Evolutionary conservation across 1,140 invertebrate genomes (phyloP).

Genomic region (Pemphigus obesinymphae): DNA sequence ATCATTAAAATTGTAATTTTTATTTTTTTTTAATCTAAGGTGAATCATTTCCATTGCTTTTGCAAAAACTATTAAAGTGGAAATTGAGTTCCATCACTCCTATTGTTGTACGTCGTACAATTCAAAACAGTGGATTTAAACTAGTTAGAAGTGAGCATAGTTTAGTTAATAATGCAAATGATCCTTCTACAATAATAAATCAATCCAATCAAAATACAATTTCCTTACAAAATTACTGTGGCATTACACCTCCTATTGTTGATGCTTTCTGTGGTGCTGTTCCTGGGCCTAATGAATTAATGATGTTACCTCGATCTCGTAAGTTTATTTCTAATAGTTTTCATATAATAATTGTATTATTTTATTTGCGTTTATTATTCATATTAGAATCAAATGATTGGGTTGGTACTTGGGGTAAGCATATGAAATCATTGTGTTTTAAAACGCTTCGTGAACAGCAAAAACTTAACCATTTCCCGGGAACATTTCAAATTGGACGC

Average conservation of each 20-base stretch:
- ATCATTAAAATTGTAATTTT: neutral
- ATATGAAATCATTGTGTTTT: constrained; percentile 72
- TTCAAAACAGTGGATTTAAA: constrained; percentile 77
- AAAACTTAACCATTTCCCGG: constrained; percentile 96
- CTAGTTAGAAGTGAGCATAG: constrained; percentile 67
- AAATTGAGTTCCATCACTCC: constrained; percentile 87
- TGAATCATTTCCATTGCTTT: constrained; percentile 61
- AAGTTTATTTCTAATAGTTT: neutral
- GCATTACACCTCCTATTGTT: constrained; percentile 15
- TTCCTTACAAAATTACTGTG: constrained; percentile 20
- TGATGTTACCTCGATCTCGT: constrained; percentile 17
- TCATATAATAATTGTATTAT: neutral
- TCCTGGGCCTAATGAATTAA: neutral
- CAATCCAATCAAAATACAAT: neutral
- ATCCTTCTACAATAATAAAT: neutral
- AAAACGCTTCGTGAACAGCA: constrained; percentile 77
- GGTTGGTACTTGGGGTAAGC: constrained; percentile 75
- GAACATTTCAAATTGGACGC: constrained; percentile 92
- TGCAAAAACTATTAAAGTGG: constrained; percentile 80
- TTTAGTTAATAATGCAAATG: neutral
- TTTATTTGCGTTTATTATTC: constrained; percentile 38
- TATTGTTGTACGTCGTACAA: constrained; percentile 73
- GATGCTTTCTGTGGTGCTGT: neutral
- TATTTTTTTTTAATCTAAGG: constrained; percentile 45
- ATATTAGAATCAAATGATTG: constrained; percentile 66